Percentiles rank a stretch among this genome's conserved stretches.
Conservation (phyloP, 2,113 vertebrate species). For the Scophthalmus maximus region DNA sequence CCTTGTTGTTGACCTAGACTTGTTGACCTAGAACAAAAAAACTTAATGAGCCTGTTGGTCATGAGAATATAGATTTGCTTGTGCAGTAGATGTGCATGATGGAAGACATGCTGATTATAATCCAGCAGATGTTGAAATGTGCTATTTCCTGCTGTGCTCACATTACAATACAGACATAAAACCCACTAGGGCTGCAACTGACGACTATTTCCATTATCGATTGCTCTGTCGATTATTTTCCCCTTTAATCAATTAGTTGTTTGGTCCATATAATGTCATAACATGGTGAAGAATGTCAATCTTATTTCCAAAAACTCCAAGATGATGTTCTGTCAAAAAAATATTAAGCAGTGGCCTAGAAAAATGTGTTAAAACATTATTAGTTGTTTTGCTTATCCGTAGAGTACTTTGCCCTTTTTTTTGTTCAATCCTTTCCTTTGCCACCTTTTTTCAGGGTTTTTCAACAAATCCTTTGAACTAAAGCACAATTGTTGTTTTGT, state of each 20-base stretch:
- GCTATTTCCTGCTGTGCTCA: neutral
- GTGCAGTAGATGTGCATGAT: neutral
- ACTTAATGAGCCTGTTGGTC: conserved; percentile 34
- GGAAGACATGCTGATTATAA: neutral
- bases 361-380: too few species aligned
- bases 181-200: neutral
- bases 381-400: neutral
- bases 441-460: neutral
- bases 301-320: too few species aligned
- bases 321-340: too few species aligned
- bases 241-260: too few species aligned
- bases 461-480: neutral
- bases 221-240: too few species aligned
- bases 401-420: too few species aligned
- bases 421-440: neutral
- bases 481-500: neutral
- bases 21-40: too few species aligned
- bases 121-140: neutral
- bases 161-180: neutral
- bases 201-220: too few species aligned
- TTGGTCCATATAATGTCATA: too few species aligned
- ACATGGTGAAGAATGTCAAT: too few species aligned
- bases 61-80: conserved; percentile 16
- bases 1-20: too few species aligned
- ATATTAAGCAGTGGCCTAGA: too few species aligned